These are phyloP conservation scores for Paedocypris sp. DNA, from an alignment of 2,113 vertebrate genomes.

Conservation along the genomic window DNA sequence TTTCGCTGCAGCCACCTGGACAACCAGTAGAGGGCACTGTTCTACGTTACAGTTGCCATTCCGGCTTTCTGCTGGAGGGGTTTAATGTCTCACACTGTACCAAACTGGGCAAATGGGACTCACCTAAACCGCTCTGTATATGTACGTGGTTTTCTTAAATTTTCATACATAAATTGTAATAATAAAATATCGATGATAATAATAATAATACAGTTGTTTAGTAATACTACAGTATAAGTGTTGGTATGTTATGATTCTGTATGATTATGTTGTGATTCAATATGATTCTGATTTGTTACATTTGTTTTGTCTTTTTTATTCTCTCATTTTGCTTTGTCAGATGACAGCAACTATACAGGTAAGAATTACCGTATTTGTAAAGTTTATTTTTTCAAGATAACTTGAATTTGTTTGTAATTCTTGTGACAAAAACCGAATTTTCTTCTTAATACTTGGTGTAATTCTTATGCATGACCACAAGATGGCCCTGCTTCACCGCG, in stretches of 20 bases:
- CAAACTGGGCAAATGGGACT: conserved; percentile 66
- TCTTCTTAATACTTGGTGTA: no score
- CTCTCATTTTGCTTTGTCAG: conserved; percentile 29
- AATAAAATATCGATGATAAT: no score
- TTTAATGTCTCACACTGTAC: conserved; percentile 60
- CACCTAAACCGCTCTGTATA: conserved; percentile 63
- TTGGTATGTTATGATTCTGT: no score
- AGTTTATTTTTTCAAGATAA: no score
- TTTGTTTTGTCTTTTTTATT: conserved; percentile 5
- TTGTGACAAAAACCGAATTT: no score
- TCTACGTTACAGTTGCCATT: conserved; percentile 61
- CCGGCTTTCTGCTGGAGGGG: conserved; percentile 64
- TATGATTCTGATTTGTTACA: not conserved
- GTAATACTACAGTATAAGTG: no score
- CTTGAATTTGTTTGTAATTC: no score
- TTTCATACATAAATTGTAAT: not conserved
- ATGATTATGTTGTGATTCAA: not conserved
- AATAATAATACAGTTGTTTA: no score
- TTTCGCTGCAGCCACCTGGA: conserved; percentile 48
- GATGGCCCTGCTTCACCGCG: no score
- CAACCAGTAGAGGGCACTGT: conserved; percentile 65
- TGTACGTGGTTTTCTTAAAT: conserved; percentile 36
- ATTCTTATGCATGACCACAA: no score
- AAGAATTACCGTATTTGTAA: no score
- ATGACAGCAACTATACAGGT: conserved; percentile 66